Percentiles rank a stretch among this genome's conserved stretches.
Evolutionary conservation across 2,888 invertebrate genomes (phyloP).

Genomic region (Agonopterix alstromeriana): DNA sequence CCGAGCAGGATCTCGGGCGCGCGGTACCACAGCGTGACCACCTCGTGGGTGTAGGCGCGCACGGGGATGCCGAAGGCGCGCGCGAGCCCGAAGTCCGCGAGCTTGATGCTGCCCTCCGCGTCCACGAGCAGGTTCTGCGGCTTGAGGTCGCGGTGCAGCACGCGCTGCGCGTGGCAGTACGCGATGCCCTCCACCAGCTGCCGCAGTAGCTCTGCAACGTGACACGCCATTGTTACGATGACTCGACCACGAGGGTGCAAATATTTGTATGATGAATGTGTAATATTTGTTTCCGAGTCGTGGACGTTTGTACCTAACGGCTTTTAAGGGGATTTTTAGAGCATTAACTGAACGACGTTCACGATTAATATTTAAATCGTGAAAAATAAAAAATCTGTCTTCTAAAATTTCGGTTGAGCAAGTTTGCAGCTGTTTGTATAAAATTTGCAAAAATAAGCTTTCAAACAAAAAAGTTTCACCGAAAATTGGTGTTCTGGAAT

Average conservation of each 20-base stretch:
- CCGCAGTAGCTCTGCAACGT: constrained; percentile 83
- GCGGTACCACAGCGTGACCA: constrained; percentile 98
- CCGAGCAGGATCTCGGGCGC: constrained; percentile 97
- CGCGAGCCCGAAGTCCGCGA: constrained; percentile 98
- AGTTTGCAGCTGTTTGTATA: not conserved
- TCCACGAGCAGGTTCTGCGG: constrained; percentile 97
- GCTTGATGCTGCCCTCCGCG: constrained; percentile 88
- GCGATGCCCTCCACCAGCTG: constrained; percentile 92
- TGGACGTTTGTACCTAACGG: no score
- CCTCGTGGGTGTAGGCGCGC: constrained; percentile 94
- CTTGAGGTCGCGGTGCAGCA: constrained; percentile 95
- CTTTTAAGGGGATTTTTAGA: no score
- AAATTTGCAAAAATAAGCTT: no score
- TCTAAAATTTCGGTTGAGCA: not conserved
- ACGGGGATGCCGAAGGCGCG: constrained; percentile 95
- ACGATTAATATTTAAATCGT: no score
- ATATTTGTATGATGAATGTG: no score
- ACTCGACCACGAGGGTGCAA: not conserved
- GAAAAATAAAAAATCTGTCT: no score
- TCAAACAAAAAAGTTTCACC: no score
- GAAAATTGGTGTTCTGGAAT: no score
- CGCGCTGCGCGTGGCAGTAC: constrained; percentile 92
- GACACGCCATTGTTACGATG: not conserved
- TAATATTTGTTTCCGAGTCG: no score
- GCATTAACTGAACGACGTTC: no score